Evolutionary conservation across 2,888 invertebrate genomes (phyloP), one percentile per base, ranked within the genome.

Genomic region (Xiphydria camelus): DNA sequence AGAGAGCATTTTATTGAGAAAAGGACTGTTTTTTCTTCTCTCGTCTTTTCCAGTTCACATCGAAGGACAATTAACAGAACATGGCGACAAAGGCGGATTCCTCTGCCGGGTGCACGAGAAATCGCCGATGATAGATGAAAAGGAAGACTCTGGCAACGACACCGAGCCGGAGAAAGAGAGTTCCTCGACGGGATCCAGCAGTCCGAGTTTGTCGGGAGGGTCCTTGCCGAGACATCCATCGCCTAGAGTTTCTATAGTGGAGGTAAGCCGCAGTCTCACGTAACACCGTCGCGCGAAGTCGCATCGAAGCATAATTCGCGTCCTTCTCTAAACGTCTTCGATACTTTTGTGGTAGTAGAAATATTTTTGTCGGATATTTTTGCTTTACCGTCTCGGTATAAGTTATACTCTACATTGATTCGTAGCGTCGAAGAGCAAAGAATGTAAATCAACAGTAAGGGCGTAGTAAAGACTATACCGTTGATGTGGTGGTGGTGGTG

Each of bases 221-320:
- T 42, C 57, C 21, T 39, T 57, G 23, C 55, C 60, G n/a, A 57
- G 61, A 43, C 68, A 68, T 51, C 54, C 66, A 10, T 68, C 67
- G 25, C 61, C 71, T 20, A 61, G 68, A 53, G 68, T 66, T 47
- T 61, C 70, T 45, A 72, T 73, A 42, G 63, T 71, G 49, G 72
- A 74, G 72, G 73, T 75, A 69, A 70, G 67, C 29, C 29, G 29
- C 49, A 42, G 49, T 44, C 25, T 42, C 34, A 40, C 47, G 47
- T 54, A 45, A 46, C 35, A 42, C 12, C 7, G 19, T 19, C 20
- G 37, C 25, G 21, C 5, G 12, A 31, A 15, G 3, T 19, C 33
- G 19, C 14, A 33, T n/a, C n/a, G n/a, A n/a, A n/a, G n/a, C n/a
- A n/a, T 12, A 12, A 34, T 34, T 15, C 6, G 20, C 20, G 34